Evolutionary conservation across 2,797 vertebrate species (phyloP), one percentile per base, ranked within the genome.

Genomic region (Labroides dimidiatus): DNA sequence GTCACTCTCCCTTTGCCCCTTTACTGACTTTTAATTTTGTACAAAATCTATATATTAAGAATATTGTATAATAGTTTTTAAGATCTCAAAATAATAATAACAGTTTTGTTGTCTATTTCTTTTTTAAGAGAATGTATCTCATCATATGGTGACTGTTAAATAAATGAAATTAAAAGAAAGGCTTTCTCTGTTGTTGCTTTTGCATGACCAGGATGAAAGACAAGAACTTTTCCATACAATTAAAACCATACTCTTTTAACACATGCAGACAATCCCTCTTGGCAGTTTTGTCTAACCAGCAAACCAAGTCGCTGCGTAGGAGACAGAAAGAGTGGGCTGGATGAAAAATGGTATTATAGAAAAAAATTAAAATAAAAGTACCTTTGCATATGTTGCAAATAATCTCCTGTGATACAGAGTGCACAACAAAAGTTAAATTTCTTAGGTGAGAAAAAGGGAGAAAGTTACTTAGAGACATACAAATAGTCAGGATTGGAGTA

Each of bases 21-120:
- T 92, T 89, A 90, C 86, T 89, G 87, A 92, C 84, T 90, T 94
- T 93, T 93, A 39, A 92, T 94, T 94, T 94, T 94, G 92, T 94
- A 94, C 88, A 94, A 94, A 94, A 91, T 94, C 90, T 94, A 94
- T 94, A 94, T 94, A 94, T 93, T 94, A 89, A 93, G 88, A 93
- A 94, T 94, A 94, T 92, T 94, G 94, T 95, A 94, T 90, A 92
- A 94, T 94, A 95, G 92, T 95, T 94, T 94, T 92, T 93, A 91
- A 92, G 88, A 90, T 81, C 82, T 85, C 69, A 87, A 92, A 93
- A 86, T 85, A 90, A 87, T 91, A 93, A 87, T 92, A 92, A 91
- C 83, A 81, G 91, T 93, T 94, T 92, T 89, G 91, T 91, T 93
- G 92, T 93, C 92, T 87, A 89, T 94, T 95, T 94, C 90, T 92